Evolutionary conservation across 2,888 invertebrate genomes (phyloP), one percentile per base, ranked within the genome.

Genomic region (Thera britannica): DNA sequence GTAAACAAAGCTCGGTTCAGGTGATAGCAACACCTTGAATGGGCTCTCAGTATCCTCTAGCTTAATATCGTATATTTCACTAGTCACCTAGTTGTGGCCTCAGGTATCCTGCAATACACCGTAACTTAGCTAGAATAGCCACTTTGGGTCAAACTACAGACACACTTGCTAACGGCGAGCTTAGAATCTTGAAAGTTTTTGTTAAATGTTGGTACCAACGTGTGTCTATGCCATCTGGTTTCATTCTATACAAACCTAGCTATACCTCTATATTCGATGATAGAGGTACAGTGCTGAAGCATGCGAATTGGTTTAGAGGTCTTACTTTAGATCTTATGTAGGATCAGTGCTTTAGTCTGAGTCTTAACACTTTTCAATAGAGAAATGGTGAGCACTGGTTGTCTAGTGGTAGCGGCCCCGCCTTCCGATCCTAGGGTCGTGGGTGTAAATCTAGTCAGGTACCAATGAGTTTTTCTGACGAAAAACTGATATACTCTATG

Each of bases 91-190:
- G 75, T 74, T 69, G 74, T 75, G 69, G 70, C 72, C 72, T 77
- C 76, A 77, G 79, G 78, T 75, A 78, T 77, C 76, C 77, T 79
- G 76, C 78, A 78, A 81, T 80, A 74, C 81, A 67, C 81, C 77
- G 79, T 83, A 82, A 84, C 81, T 83, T 81, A 79, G 77, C 74
- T 77, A 76, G 79, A 80, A 83, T 83, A 74, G 80, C 77, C 80
- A 74, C 78, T 81, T 84, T 77, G 78, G 80, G 76, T 80, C 62
- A n/a, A 56, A 51, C 62, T 57, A 57, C 11, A 49, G 2, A 46
- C 23, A 52, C 73, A 70, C 73, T 46, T 48, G n/a, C 9, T 11
- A 11, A 46, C 58, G 51, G 51, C 7, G 41, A 41, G 4, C 7
- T 41, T 7, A 41, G 41, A 41, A 5, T 38, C 38, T 41, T 38